phyloP scores from a whole-genome alignment of 2,797 vertebrate species.

The Neomorphus geoffroyi region DNA sequence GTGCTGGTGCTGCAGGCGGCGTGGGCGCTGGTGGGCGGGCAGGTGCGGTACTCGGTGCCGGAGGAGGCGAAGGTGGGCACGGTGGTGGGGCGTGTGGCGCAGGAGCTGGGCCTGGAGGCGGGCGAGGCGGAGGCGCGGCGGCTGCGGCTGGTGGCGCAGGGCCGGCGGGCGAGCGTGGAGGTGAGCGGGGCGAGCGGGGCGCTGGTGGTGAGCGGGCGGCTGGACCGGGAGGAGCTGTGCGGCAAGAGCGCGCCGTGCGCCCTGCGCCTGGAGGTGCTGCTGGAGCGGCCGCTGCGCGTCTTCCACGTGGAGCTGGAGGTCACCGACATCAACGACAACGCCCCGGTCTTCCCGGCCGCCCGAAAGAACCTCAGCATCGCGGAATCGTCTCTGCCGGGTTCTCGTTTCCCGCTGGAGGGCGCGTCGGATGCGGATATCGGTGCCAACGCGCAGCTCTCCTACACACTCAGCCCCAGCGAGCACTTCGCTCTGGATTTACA shows the following conservation, averaged over 20 bases:
- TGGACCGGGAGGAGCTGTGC: slow-evolving; percentile 80
- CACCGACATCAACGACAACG: too few relatives aligned
- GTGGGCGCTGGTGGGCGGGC: slow-evolving; percentile 54
- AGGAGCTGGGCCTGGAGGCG: slow-evolving; percentile 84
- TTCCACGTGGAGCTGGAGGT: slow-evolving; percentile 56
- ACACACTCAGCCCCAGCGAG: too few relatives aligned
- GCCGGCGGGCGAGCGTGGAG: too few relatives aligned
- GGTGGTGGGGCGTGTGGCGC: slow-evolving; percentile 74
- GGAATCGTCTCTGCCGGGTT: slow-evolving; percentile 76
- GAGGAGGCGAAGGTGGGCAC: slow-evolving; percentile 88
- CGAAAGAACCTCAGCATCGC: slow-evolving; percentile 62
- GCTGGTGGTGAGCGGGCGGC: slow-evolving; percentile 78
- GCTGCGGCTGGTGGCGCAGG: neutral
- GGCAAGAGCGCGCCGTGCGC: slow-evolving; percentile 82
- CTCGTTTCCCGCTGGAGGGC: slow-evolving; percentile 75
- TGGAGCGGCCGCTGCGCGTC: slow-evolving; percentile 82
- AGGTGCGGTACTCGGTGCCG: slow-evolving; percentile 85
- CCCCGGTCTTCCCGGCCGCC: slow-evolving; percentile 67
- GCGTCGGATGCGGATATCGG: slow-evolving; percentile 23
- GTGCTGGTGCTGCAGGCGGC: neutral
- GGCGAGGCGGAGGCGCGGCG: slow-evolving; percentile 76
- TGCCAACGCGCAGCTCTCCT: too few relatives aligned
- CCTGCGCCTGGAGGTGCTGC: slow-evolving; percentile 81
- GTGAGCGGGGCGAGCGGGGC: slow-evolving; percentile 1
- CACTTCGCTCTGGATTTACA: too few relatives aligned